Conservation (phyloP, 2,888 invertebrate species). For the Melinaea marsaeus region DNA sequence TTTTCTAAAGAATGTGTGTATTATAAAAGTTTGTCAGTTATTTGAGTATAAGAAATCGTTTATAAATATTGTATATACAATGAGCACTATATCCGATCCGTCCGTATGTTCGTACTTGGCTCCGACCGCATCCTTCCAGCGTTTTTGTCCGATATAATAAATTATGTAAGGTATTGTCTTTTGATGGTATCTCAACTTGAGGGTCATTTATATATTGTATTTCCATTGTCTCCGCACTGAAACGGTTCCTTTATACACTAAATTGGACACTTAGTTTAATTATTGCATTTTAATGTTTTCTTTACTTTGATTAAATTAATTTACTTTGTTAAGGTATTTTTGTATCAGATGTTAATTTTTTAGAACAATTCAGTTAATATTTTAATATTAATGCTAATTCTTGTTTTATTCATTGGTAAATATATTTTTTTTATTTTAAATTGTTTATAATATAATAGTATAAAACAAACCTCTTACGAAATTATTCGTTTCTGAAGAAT, state of each 20-base stretch:
- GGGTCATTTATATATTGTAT: conserved; percentile 27
- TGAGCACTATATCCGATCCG: conserved; percentile 9
- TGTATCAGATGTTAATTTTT: background rate
- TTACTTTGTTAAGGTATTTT: background rate
- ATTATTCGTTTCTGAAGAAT: too few species aligned
- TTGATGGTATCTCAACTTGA: conserved; percentile 61
- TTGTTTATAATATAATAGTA: too few species aligned
- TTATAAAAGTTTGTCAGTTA: too few species aligned
- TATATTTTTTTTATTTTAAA: too few species aligned
- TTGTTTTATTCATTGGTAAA: background rate
- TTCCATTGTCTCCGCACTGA: conserved; percentile 7
- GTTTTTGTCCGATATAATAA: conserved; percentile 68
- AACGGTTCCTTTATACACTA: background rate
- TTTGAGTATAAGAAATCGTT: background rate
- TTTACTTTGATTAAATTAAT: background rate
- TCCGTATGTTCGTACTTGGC: conserved; percentile 24
- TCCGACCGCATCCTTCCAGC: conserved; percentile 40
- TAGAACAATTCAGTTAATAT: background rate
- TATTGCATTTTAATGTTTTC: conserved; percentile 1
- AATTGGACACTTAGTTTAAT: conserved; percentile 9
- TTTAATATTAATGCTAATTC: background rate
- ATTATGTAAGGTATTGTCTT: conserved; percentile 69
- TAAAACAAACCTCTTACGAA: too few species aligned
- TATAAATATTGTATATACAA: background rate
- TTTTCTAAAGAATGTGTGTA: too few species aligned